Conservation (phyloP, 2,113 vertebrate species). For the Malurus elegans region DNA sequence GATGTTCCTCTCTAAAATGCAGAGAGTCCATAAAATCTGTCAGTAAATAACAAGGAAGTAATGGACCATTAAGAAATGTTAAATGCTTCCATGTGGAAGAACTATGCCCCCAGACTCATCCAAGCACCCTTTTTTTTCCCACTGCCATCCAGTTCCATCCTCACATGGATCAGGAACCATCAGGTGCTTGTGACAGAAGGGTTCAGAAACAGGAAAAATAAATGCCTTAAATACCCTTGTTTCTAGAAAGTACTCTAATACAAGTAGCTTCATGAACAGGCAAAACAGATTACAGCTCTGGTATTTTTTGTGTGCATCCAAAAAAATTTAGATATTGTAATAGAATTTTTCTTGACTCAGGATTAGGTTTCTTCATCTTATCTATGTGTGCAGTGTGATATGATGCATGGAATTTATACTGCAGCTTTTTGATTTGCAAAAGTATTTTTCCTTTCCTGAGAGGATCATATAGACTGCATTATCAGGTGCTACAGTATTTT, state of each 20-base stretch:
- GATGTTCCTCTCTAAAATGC: constrained; percentile 8
- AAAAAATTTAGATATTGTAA: background rate
- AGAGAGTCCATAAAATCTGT: background rate
- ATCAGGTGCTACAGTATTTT: background rate
- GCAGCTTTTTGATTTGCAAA: background rate
- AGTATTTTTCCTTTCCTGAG: background rate
- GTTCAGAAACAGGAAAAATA: background rate
- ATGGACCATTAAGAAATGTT: background rate
- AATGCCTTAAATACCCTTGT: background rate
- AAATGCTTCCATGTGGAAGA: background rate
- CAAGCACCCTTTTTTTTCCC: background rate
- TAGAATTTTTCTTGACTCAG: background rate
- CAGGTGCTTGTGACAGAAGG: background rate
- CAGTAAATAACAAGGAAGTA: background rate
- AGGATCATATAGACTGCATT: background rate
- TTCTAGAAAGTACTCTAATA: background rate
- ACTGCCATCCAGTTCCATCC: background rate
- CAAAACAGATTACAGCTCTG: background rate
- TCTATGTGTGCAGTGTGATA: background rate
- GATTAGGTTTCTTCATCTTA: background rate
- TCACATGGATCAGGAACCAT: background rate
- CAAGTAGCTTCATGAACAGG: background rate
- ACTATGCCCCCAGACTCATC: background rate
- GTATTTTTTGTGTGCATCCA: background rate
- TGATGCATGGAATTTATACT: background rate